Conservation (phyloP, 2,888 invertebrate species). For the Trissolcus japonicus region DNA sequence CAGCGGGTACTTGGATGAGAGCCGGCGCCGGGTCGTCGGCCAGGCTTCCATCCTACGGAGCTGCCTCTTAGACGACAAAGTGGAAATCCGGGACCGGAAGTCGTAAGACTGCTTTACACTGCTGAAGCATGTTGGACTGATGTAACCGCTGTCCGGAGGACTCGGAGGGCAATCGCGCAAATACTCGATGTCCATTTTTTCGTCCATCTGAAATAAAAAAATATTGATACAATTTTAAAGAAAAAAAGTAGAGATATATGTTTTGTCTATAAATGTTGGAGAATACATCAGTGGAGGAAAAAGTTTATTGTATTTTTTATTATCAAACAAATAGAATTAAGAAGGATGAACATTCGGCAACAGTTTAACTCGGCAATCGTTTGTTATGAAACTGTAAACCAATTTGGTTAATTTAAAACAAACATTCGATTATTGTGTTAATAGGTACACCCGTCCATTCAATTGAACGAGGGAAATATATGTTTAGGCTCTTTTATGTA, state of each 20-base stretch:
- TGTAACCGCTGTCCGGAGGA: constrained; percentile 50
- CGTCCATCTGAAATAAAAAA: constrained; percentile 30
- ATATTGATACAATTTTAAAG: not conserved
- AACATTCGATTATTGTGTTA: not conserved
- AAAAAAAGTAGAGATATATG: not conserved
- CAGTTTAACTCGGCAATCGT: too few species aligned
- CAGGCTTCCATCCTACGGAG: constrained; percentile 42
- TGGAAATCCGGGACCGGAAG: constrained; percentile 13
- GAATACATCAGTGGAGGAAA: too few species aligned
- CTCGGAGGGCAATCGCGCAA: constrained; percentile 34
- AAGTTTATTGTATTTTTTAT: too few species aligned
- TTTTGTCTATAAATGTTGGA: too few species aligned
- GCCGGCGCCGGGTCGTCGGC: constrained; percentile 19
- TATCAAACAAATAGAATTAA: too few species aligned
- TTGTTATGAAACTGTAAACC: not conserved
- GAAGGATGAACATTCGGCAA: too few species aligned
- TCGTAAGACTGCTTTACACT: constrained; percentile 5
- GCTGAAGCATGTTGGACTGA: constrained; percentile 24
- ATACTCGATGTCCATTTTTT: constrained; percentile 34
- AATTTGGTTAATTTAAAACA: not conserved
- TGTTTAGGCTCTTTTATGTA: too few species aligned
- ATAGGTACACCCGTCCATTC: not conserved
- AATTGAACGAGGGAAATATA: too few species aligned
- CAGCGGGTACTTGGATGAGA: constrained; percentile 27
- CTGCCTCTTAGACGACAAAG: constrained; percentile 33